These are phyloP conservation scores for Hyposoter dolosus DNA, from an alignment of 2,888 invertebrate genomes.

Conservation along the genomic window DNA sequence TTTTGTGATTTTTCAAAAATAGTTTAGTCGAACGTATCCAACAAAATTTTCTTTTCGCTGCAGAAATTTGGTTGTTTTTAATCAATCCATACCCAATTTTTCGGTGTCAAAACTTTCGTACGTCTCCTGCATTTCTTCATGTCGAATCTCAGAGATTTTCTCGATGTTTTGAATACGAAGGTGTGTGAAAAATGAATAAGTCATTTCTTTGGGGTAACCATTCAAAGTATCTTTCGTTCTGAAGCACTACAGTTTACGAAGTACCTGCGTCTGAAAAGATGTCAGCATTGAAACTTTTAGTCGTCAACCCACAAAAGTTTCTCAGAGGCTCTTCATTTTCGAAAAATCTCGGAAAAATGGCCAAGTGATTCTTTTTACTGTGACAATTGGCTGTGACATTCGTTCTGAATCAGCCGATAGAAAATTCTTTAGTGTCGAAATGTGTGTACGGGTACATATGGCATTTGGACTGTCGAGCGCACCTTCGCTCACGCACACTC, in stretches of 20 bases:
- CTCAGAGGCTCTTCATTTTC: not conserved
- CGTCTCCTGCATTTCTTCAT: not conserved
- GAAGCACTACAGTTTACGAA: not conserved
- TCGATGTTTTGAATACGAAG: not conserved
- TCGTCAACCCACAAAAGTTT: not conserved
- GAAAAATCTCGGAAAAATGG: not conserved
- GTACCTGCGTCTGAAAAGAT: not conserved
- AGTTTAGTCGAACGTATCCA: too few relatives aligned
- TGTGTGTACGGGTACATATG: slow-evolving; percentile 41
- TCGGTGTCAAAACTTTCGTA: not conserved
- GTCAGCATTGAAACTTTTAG: not conserved
- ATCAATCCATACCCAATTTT: not conserved
- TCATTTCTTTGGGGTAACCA: not conserved
- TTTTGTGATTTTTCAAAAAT: too few relatives aligned
- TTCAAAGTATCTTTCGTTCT: not conserved
- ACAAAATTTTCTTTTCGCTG: too few relatives aligned
- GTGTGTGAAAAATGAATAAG: not conserved
- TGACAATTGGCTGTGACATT: not conserved
- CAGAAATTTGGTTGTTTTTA: not conserved
- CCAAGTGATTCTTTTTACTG: not conserved
- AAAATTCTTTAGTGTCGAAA: slow-evolving; percentile 16
- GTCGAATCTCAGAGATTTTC: not conserved
- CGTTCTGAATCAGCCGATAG: slow-evolving; percentile 33
- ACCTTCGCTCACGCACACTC: slow-evolving; percentile 72
- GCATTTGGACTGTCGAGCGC: slow-evolving; percentile 51